A percentile compares a stretch with the other conserved stretches of the same genome.
Conservation (phyloP, 2,113 vertebrate species). For the Hippotragus niger region DNA sequence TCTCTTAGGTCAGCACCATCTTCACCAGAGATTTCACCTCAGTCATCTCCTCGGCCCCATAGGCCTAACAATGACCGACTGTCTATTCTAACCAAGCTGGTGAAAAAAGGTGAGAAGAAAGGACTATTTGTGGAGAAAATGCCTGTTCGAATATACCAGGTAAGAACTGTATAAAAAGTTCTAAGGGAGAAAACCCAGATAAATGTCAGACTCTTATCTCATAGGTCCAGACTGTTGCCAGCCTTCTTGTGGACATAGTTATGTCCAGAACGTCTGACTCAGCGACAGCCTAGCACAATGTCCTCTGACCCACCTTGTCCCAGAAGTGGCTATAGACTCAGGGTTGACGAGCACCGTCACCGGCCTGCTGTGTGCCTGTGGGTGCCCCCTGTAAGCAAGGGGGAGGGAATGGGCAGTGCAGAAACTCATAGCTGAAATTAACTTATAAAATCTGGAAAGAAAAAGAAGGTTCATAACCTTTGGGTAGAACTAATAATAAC, state of each 20-base stretch:
- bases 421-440: neutral
- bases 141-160: conserved; percentile 97
- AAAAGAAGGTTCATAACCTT: neutral
- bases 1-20: conserved; percentile 93
- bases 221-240: neutral
- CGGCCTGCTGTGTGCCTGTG: neutral
- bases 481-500: neutral
- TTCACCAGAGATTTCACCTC: conserved; percentile 96
- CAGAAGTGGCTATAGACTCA: neutral
- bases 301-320: neutral
- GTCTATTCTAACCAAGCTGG: conserved; percentile 95
- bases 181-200: neutral
- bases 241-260: neutral
- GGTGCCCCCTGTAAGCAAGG: neutral
- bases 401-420: neutral
- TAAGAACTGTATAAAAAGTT: conserved; percentile 59
- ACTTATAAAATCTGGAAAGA: neutral
- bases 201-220: neutral
- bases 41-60: conserved; percentile 96
- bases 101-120: conserved; percentile 97
- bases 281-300: neutral
- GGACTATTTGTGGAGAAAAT: conserved; percentile 99
- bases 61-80: conserved; percentile 96
- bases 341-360: too few species aligned
- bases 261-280: neutral